Base-by-base conservation (phyloP, 2,888 invertebrate species). In the Steinernema scapterisci region DNA sequence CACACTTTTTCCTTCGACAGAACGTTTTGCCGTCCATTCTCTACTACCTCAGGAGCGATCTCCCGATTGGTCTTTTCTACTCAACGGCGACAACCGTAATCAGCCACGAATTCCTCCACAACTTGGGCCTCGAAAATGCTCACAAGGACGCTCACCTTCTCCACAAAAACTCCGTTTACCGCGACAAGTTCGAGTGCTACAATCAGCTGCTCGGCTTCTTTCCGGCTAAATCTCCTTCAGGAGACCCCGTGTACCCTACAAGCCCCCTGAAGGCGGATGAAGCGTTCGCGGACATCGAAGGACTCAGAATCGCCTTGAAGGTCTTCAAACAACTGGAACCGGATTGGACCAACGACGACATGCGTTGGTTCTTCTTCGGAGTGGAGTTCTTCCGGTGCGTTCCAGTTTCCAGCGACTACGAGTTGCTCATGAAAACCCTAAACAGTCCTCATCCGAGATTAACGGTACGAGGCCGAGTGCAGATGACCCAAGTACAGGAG, bases 401-500 rank as follows among this genome's bases (percentile, higher is more conserved):
- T 3, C 23, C 11, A 9, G 21, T 31, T 25, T 25, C 16, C 9
- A 27, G 63, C 63, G 52, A 52, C 52, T 52, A 52, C 52, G 21
- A 52, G 3, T 23, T 52, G 21, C 52, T 52, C 3, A 11, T 52
- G 21, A 52, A 52, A 23, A 52, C 52, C 11, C 19, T 52, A 19
- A 21, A 52, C 23, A 23, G 19, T 19, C 52, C 52, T 23, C 52
- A 52, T 11, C 52, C 52, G 23, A n/a, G 38, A 25, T 63, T 16
- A 5, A 27, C 27, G 5, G 63, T 63, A 7, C 21, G 63, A 27
- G 63, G 63, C 2, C 23, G 27, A n/a, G 63, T 31, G 63, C 63
- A 63, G 31, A 63, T 63, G 63, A 63, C 63, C 25, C 63, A 63
- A 63, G 31, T 31, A 16, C 9, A 6, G 31, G 31, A 63, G 63